phyloP scores from a whole-genome alignment of 2,888 invertebrate species.

The Candidula unifasciata region DNA sequence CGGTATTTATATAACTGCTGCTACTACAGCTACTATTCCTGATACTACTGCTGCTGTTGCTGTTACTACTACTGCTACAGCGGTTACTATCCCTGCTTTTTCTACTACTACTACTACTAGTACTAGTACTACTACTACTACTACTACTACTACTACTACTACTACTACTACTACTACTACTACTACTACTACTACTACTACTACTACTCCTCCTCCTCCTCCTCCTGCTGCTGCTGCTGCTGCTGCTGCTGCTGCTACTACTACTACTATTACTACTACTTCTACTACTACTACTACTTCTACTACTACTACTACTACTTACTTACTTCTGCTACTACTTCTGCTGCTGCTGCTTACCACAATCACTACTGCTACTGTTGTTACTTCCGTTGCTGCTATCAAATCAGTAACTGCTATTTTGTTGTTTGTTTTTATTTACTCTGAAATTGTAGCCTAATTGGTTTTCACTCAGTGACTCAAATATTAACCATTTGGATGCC shows the following conservation, averaged over 20 bases:
- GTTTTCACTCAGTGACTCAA: too few relatives aligned
- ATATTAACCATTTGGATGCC: too few relatives aligned
- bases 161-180: conserved; percentile 44
- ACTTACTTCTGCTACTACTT: too few relatives aligned
- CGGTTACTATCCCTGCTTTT: background rate
- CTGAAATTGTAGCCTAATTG: too few relatives aligned
- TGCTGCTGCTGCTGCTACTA: too few relatives aligned
- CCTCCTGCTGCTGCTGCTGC: conserved; percentile 11
- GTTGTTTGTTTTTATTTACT: too few relatives aligned
- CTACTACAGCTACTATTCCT: background rate
- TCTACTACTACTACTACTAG: conserved; percentile 42
- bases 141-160: conserved; percentile 48
- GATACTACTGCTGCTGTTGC: background rate
- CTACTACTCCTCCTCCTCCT: background rate
- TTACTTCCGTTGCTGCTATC: too few relatives aligned
- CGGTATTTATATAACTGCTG: too few relatives aligned
- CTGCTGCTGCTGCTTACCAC: background rate
- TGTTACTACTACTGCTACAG: background rate
- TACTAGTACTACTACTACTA: conserved; percentile 46
- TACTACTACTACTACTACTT: background rate
- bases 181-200: conserved; percentile 34
- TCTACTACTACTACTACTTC: background rate
- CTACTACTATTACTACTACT: too few relatives aligned
- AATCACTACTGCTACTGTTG: background rate
- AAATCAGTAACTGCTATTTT: too few relatives aligned